Evolutionary conservation across 2,113 vertebrate genomes (phyloP), one percentile per base, ranked within the genome.

Genomic region (Tretioscincus oriximinensis): DNA sequence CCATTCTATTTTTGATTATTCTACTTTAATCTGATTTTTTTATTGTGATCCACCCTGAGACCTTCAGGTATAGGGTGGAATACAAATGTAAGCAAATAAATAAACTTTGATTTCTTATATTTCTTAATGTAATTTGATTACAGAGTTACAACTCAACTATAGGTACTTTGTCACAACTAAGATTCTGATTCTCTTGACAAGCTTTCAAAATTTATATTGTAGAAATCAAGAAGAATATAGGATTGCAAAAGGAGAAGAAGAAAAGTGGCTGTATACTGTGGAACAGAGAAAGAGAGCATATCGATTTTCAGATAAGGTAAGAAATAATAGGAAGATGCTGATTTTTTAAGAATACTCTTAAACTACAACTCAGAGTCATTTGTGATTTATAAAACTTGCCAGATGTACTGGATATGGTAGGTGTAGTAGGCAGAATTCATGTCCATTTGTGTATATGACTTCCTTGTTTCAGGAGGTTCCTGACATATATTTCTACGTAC

Each of bases 161-260:
- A 70, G 49, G 7, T 51, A 20, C 0, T 64, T 72, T 45, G 2
- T 80, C 60, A 63, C 7, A 28, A 3, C 9, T 28, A 9, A n/a
- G 16, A 26, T 68, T 80, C 4, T 81, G 11, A 49, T 54, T 60
- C 54, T 58, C 78, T 61, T 85, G n/a, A 79, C 28, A 28, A 8
- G 7, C 80, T 81, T 85, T 84, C 3, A 10, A 84, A 70, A 18
- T 68, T 9, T 73, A 58, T 41, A 82, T 68, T 86, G 20, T 73
- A 99, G 98, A 88, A 88, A 95, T 47, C 96, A 98, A 86, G 96
- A 98, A 86, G 93, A 95, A 5, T 95, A 95, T 80, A 94, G 97
- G 75, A 88, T 93, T 73, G 93, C 95, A n/a, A 98, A 96, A 94
- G 98, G 97, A 24, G 97, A 98, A 63, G 97, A 99, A 58, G 98